These are phyloP conservation scores for Drosophila bipectinata DNA, from an alignment of 1,140 invertebrate species.

Conservation along the genomic window DNA sequence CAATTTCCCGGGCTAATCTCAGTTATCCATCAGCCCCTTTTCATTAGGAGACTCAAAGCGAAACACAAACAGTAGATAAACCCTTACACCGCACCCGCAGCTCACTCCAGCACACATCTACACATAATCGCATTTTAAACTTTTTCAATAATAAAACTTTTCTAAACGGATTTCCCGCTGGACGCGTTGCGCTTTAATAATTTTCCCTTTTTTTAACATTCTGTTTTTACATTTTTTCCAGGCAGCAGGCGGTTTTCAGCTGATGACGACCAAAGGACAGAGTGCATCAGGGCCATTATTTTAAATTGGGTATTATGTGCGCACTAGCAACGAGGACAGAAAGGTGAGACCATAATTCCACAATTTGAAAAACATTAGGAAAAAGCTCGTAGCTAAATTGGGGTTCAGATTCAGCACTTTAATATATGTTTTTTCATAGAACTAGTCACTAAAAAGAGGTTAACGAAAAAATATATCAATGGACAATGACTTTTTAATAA, in stretches of 20 bases:
- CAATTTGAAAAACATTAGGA: too few species aligned
- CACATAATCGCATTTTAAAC: conserved; percentile 81
- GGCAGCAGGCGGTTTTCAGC: conserved; percentile 42
- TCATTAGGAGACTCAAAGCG: conserved; percentile 29
- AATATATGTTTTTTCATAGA: too few species aligned
- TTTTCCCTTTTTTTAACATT: conserved; percentile 53
- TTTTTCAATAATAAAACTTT: conserved; percentile 82
- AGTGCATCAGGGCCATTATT: conserved; percentile 76
- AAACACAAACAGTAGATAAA: conserved; percentile 8
- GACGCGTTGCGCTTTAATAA: conserved; percentile 78
- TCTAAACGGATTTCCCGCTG: conserved; percentile 80
- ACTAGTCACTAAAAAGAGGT: too few species aligned
- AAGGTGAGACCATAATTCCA: conserved; percentile 41
- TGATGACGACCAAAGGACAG: conserved; percentile 65
- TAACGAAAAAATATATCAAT: too few species aligned
- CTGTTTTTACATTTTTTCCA: conserved; percentile 36
- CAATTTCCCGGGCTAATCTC: conserved; percentile 53
- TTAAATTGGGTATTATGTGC: conserved; percentile 81
- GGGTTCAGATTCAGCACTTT: too few species aligned
- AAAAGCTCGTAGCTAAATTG: too few species aligned
- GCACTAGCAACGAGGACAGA: conserved; percentile 58
- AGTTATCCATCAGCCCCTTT: conserved; percentile 39
- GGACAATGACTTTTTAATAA: too few species aligned
- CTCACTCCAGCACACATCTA: conserved; percentile 57
- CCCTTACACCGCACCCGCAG: conserved; percentile 7